phyloP scores from a whole-genome alignment of 2,888 invertebrate genomes.

The Pseudococcus viburni region DNA sequence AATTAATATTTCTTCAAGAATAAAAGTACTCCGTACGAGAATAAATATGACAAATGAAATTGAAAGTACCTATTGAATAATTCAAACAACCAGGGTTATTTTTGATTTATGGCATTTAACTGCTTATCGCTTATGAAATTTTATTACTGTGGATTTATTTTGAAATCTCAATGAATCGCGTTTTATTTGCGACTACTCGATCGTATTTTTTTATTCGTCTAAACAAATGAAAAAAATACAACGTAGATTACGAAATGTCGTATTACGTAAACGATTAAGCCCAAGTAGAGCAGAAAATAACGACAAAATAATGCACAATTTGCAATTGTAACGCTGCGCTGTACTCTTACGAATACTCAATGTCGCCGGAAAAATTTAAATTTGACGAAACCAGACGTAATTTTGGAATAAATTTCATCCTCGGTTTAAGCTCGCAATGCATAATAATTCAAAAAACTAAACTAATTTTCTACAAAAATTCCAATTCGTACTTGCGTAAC shows the following conservation, averaged over 20 bases:
- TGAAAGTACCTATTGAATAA: neutral
- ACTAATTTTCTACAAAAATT: neutral
- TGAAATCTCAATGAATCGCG: slow-evolving; percentile 8
- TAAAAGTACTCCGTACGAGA: neutral
- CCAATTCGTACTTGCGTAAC: neutral
- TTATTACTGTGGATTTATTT: neutral
- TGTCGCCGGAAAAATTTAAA: neutral
- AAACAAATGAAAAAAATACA: slow-evolving; percentile 9
- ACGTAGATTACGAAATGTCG: neutral
- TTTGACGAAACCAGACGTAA: neutral
- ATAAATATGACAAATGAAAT: neutral
- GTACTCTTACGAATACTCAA: slow-evolving; percentile 3
- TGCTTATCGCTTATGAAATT: neutral
- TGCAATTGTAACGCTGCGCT: neutral
- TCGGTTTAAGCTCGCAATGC: neutral
- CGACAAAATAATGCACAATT: slow-evolving; percentile 16
- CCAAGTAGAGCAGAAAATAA: slow-evolving; percentile 23
- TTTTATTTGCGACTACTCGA: neutral
- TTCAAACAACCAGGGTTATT: neutral
- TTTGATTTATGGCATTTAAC: slow-evolving; percentile 6
- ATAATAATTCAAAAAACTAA: neutral
- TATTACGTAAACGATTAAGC: slow-evolving; percentile 19
- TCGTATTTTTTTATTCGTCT: slow-evolving; percentile 5
- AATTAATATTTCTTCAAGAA: neutral
- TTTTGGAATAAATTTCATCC: slow-evolving; percentile 14